These are phyloP conservation scores for Deroptyus accipitrinus DNA, from an alignment of 2,113 vertebrate genomes.

Conservation along the genomic window DNA sequence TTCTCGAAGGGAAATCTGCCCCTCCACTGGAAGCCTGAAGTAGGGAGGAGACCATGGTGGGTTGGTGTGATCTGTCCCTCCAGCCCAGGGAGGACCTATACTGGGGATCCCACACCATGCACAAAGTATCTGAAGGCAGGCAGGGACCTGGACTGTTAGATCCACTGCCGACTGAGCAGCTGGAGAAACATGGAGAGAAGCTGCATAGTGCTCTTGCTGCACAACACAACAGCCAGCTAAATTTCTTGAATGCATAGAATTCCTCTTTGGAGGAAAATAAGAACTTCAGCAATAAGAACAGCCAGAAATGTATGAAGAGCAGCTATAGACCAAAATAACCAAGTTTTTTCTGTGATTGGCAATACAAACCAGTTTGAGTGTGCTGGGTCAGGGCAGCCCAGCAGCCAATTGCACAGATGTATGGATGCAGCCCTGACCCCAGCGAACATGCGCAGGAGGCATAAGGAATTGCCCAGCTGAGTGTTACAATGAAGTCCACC, in stretches of 20 bases:
- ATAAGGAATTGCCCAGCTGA: neutral
- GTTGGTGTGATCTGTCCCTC: neutral
- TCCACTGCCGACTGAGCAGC: fast-evolving
- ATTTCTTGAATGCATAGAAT: neutral
- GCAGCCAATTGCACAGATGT: fast-evolving
- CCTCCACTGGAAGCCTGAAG: neutral
- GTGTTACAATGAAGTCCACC: neutral
- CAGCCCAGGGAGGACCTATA: neutral
- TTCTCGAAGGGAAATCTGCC: neutral
- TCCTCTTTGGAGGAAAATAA: neutral
- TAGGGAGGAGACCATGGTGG: fast-evolving
- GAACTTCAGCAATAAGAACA: neutral
- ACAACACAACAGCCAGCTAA: neutral
- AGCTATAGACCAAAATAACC: neutral
- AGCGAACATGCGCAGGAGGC: fast-evolving
- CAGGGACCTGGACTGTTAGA: neutral
- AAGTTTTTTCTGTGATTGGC: neutral
- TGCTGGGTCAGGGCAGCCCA: neutral
- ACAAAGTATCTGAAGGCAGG: neutral
- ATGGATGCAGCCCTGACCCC: neutral
- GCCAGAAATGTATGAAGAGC: neutral
- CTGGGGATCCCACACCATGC: fast-evolving
- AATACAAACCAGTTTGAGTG: neutral
- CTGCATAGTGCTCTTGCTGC: neutral
- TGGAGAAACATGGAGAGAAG: fast-evolving